phyloP scores from a whole-genome alignment of 2,888 invertebrate species.

The Thereva nobilitata region DNA sequence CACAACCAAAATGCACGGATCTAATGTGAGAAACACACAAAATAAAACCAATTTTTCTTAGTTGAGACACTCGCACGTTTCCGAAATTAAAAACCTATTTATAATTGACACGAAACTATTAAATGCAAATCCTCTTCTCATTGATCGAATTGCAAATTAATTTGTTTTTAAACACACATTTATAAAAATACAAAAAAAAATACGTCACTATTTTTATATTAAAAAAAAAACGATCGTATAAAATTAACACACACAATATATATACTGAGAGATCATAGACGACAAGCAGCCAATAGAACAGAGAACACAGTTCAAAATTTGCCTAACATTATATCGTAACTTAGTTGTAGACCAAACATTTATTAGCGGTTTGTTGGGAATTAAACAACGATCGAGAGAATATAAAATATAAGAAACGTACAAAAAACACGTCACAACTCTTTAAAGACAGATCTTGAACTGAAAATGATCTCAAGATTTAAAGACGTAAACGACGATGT shows the following conservation, averaged over 20 bases:
- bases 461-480: not conserved
- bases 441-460: conserved; percentile 16
- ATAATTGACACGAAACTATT: conserved; percentile 4
- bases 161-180: not conserved
- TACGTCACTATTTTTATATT: not conserved
- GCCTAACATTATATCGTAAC: no score
- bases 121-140: conserved; percentile 17
- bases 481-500: no score
- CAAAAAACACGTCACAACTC: conserved; percentile 11
- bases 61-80: no score
- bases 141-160: conserved; percentile 35
- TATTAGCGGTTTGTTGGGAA: conserved; percentile 1
- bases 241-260: no score
- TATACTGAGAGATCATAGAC: no score
- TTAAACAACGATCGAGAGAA: not conserved
- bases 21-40: no score
- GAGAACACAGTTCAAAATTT: no score
- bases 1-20: no score
- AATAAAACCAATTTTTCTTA: no score
- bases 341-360: not conserved
- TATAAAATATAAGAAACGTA: not conserved
- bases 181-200: not conserved
- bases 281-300: no score
- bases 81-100: no score
- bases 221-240: no score